Conservation (phyloP, 2,113 vertebrate species). For the Nibea coibor region DNA sequence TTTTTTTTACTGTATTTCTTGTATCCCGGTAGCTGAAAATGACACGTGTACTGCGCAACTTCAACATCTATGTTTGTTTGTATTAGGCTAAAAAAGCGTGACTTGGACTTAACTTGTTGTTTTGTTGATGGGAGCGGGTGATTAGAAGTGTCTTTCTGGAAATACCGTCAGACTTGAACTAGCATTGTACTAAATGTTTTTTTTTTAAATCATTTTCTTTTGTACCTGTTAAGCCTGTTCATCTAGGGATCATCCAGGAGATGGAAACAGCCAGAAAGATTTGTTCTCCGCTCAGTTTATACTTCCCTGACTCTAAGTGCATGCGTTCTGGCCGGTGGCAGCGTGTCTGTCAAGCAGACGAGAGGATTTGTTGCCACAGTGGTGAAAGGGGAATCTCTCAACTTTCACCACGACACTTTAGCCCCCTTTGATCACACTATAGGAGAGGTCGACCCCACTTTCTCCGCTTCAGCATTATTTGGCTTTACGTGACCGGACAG, state of each 20-base stretch:
- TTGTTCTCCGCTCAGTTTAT: background rate
- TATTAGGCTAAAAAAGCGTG: background rate
- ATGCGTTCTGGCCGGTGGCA: conserved; percentile 37
- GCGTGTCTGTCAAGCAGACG: conserved; percentile 60
- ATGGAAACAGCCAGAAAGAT: background rate
- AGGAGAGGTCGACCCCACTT: conserved; percentile 38
- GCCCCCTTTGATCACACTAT: conserved; percentile 48
- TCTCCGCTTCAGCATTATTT: conserved; percentile 73
- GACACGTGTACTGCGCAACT: background rate
- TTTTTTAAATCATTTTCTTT: background rate
- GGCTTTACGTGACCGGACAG: conserved; percentile 74
- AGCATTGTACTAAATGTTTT: no score
- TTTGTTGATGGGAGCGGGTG: background rate
- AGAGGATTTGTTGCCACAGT: conserved; percentile 66
- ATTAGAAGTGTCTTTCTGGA: no score
- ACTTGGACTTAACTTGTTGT: background rate
- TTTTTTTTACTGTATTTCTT: background rate
- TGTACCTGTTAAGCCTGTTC: background rate
- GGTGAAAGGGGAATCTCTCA: conserved; percentile 64
- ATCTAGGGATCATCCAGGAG: background rate
- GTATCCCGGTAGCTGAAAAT: background rate
- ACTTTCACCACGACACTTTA: conserved; percentile 62
- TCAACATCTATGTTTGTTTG: background rate
- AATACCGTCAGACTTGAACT: no score
- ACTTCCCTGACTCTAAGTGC: conserved; percentile 47